Base-by-base conservation (phyloP, 2,888 invertebrate species). In the Apodemia zela region DNA sequence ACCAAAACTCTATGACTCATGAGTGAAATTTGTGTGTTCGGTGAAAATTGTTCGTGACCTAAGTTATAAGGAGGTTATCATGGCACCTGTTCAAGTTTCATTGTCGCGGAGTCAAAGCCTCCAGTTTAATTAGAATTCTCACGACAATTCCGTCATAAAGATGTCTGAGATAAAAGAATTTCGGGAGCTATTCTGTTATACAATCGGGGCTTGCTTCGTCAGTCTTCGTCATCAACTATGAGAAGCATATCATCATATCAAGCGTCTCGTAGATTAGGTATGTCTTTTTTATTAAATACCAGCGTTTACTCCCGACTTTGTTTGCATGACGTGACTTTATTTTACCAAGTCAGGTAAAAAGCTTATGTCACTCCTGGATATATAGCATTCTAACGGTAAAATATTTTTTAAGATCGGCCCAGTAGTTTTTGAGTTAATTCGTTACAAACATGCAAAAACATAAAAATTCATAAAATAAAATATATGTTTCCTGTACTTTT, bases 51-150 rank as follows among this genome's bases (percentile, higher is more conserved):
- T 65, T 63, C 65, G 68, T 65, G 68, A 65, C 61, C 51, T 62
- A 61, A 63, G 65, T 65, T 61, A 59, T 63, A 64, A 67, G 67
- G 51, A 64, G 68, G 68, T 66, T 68, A 65, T 65, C 64, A 67
- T 65, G 66, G 64, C 61, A 59, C 54, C 38, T 25, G 62, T 61
- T 62, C 57, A 64, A 68, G 66, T 65, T 66, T 65, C 66, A 70
- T 62, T 82, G 81, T 80, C 77, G 73, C 74, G 65, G 72, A 74
- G 73, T 74, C 74, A 72, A 65, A 72, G 73, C 73, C 79, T 77
- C 78, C 73, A 82, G 84, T 87, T 87, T 87, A 86, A 87, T 87
- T 87, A 85, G 80, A 84, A 80, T 82, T 81, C 81, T 77, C 74
- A 72, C 78, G 77, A 78, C 85, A 84, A 82, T 81, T 78, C 74